These are phyloP conservation scores for Eupithecia tripunctaria DNA, from an alignment of 2,888 invertebrate genomes.

Conservation along the genomic window DNA sequence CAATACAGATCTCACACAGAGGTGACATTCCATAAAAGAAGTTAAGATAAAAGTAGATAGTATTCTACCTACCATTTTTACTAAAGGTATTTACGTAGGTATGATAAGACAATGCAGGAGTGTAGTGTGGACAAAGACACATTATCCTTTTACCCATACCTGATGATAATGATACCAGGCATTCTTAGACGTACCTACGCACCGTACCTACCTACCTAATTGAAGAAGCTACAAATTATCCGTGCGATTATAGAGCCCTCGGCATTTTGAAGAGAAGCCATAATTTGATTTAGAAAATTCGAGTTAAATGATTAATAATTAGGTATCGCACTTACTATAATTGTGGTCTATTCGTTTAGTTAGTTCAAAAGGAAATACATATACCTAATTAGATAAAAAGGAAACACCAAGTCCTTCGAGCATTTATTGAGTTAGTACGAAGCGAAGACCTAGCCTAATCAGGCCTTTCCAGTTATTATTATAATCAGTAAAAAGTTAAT, in stretches of 20 bases:
- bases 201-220: no score
- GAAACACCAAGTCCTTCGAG: no score
- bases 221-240: background rate
- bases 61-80: no score
- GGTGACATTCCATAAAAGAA: no score
- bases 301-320: background rate
- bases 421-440: no score
- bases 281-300: background rate
- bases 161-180: background rate
- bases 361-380: no score
- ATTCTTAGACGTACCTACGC: conserved; percentile 5
- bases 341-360: background rate
- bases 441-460: no score
- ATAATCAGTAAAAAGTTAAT: no score
- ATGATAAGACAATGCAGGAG: conserved; percentile 6
- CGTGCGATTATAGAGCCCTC: background rate
- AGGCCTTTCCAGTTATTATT: no score
- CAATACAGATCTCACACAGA: no score
- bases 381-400: no score
- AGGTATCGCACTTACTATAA: background rate
- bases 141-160: background rate
- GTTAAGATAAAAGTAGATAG: no score
- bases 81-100: background rate
- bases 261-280: background rate
- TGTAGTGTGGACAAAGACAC: conserved; percentile 5